phyloP scores from a whole-genome alignment of 2,888 invertebrate species.

The Taphrorychus bicolor region DNA sequence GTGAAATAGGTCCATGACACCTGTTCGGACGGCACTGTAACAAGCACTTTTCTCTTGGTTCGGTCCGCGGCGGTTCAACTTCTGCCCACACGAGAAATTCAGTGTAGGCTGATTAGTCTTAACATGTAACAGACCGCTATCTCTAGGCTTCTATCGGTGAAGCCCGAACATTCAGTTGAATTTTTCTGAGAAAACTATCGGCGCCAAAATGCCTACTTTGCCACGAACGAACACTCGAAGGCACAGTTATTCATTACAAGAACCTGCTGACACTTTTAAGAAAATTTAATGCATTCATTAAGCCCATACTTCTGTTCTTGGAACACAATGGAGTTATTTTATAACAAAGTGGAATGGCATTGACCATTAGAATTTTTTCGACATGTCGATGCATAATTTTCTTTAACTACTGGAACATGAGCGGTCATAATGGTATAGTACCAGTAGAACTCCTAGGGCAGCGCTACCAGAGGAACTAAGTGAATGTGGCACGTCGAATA shows the following conservation, averaged over 20 bases:
- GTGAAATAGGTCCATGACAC: constrained; percentile 27
- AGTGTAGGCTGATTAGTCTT: constrained; percentile 55
- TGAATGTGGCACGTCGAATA: constrained; percentile 19
- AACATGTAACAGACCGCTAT: constrained; percentile 51
- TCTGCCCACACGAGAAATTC: constrained; percentile 52
- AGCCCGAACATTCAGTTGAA: constrained; percentile 37
- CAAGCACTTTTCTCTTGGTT: constrained; percentile 25
- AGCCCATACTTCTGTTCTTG: constrained; percentile 26
- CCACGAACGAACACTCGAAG: constrained; percentile 30
- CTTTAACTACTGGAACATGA: too few species aligned
- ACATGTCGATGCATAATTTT: not conserved
- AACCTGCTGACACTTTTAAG: constrained; percentile 37
- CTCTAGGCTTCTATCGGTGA: constrained; percentile 49
- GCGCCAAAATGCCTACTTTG: constrained; percentile 48
- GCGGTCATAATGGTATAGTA: too few species aligned
- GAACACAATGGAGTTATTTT: constrained; percentile 37
- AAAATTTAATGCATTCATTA: constrained; percentile 38
- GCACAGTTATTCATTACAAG: constrained; percentile 33
- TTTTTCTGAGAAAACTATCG: constrained; percentile 46
- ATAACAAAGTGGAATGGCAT: constrained; percentile 16
- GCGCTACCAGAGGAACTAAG: not conserved
- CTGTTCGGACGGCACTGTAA: constrained; percentile 36
- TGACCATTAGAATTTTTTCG: not conserved
- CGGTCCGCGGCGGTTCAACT: constrained; percentile 48
- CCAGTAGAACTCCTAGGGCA: constrained; percentile 3